Percentiles rank a stretch among this genome's conserved stretches.
Conservation (phyloP, 2,113 vertebrate genomes). For the Struthidea cinerea region DNA sequence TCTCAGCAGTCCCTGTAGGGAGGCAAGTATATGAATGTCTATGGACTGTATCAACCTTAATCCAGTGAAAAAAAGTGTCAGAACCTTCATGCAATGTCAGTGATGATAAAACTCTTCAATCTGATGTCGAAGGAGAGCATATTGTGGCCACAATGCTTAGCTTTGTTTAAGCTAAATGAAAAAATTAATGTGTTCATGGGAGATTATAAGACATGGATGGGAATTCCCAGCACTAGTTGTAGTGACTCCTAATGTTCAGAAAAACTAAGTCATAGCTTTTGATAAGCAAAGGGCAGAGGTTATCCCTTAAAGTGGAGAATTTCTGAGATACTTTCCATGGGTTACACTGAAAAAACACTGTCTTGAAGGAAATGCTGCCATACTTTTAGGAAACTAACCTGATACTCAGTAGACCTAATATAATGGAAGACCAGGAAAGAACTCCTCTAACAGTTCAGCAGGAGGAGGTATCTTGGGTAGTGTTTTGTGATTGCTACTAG, state of each 20-base stretch:
- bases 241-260: background rate
- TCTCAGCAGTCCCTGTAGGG: background rate
- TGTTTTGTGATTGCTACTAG: background rate
- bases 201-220: background rate
- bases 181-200: background rate
- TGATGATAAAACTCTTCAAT: background rate
- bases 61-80: background rate
- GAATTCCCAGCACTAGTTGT: background rate
- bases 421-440: background rate
- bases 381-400: background rate
- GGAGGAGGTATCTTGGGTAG: background rate
- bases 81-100: background rate
- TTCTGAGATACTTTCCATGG: background rate
- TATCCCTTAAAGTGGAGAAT: background rate
- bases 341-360: background rate
- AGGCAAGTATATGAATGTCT: background rate
- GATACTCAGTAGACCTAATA: background rate
- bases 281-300: background rate
- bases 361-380: background rate
- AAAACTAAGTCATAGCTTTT: background rate
- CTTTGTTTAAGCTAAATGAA: background rate
- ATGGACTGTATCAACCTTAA: background rate
- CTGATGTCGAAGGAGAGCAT: background rate
- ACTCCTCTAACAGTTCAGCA: background rate
- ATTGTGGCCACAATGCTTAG: background rate